These are phyloP conservation scores for Cinclus cinclus DNA, from an alignment of 2,113 vertebrate species.

Conservation along the genomic window DNA sequence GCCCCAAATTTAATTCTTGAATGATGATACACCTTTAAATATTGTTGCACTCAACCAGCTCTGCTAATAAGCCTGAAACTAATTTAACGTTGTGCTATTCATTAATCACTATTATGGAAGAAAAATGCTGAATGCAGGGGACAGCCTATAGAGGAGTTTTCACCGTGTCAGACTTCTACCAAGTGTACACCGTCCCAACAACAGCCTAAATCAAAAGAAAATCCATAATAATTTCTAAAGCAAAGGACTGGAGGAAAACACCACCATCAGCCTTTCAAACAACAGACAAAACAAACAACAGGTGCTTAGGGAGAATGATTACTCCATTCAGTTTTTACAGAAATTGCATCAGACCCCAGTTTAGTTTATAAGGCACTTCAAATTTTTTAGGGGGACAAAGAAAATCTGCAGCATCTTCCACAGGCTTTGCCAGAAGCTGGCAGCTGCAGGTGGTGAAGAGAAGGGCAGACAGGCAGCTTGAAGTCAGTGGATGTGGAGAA, in stretches of 20 bases:
- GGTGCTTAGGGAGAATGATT: background rate
- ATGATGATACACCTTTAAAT: conserved; percentile 14
- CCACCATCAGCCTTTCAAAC: background rate
- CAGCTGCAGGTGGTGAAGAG: background rate
- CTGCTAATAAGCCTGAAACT: conserved; percentile 1
- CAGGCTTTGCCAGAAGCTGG: background rate
- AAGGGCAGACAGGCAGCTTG: background rate
- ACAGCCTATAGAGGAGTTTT: background rate
- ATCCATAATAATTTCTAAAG: background rate
- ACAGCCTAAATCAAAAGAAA: background rate
- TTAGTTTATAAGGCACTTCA: background rate
- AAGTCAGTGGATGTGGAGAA: background rate
- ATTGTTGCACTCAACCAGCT: background rate
- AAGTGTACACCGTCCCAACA: background rate
- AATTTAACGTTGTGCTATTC: background rate
- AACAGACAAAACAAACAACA: background rate
- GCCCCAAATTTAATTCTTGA: background rate
- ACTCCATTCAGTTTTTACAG: background rate
- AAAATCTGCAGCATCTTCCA: background rate
- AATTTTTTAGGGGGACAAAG: fast-evolving
- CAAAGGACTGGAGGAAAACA: background rate
- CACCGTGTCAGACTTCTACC: background rate
- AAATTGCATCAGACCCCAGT: background rate
- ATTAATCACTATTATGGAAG: conserved; percentile 15
- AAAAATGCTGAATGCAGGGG: background rate